A percentile compares a stretch with the other conserved stretches of the same genome.
Evolutionary conservation across 1,140 invertebrate species (phyloP).

Genomic region (Phthorimaea operculella): DNA sequence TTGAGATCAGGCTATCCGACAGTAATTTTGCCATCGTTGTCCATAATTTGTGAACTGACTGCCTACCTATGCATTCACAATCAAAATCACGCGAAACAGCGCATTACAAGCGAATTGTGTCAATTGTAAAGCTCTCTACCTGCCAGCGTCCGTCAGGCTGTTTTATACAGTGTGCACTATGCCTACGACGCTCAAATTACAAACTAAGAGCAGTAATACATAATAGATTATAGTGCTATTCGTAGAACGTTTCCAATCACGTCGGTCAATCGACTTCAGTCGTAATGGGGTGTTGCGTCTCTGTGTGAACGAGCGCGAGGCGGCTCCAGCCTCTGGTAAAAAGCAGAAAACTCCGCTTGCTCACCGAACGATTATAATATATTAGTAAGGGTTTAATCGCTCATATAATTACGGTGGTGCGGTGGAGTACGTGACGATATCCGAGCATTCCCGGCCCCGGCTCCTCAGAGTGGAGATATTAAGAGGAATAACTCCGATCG

Average conservation of each 20-base stretch:
- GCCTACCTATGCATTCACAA: no score
- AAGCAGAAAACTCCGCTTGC: constrained; percentile 37
- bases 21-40: no score
- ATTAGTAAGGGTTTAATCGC: constrained; percentile 63
- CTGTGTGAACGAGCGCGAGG: constrained; percentile 36
- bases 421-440: constrained; percentile 62
- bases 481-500: constrained; percentile 65
- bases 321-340: constrained; percentile 52
- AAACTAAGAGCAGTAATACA: constrained; percentile 8
- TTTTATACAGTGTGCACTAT: neutral
- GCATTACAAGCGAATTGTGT: no score
- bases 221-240: constrained; percentile 17
- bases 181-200: constrained; percentile 4
- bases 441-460: constrained; percentile 13
- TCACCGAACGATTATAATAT: constrained; percentile 66
- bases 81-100: no score
- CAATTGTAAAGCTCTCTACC: no score
- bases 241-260: constrained; percentile 23
- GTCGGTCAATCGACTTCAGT: constrained; percentile 24
- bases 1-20: no score
- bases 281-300: constrained; percentile 42
- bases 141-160: no score
- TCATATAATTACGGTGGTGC: constrained; percentile 62
- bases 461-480: constrained; percentile 40
- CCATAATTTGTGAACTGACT: no score